Percentiles rank a stretch among this genome's conserved stretches.
Conservation (phyloP, 2,888 invertebrate species). For the Cremastinae sp. region DNA sequence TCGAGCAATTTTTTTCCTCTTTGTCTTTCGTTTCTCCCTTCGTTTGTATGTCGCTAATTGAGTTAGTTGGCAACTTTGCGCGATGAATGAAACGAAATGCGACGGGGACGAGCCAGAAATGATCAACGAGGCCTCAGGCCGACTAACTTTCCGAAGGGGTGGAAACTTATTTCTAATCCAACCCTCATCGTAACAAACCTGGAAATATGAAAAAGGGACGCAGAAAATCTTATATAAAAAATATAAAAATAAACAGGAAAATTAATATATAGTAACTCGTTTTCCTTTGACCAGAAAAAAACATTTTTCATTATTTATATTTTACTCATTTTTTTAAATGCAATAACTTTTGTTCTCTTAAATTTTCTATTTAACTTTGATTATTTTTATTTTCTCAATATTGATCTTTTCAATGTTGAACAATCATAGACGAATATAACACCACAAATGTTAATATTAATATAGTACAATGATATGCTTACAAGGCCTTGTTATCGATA, state of each 20-base stretch:
- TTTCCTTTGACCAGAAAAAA: no score
- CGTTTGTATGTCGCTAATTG: slow-evolving; percentile 42
- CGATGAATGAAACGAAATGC: slow-evolving; percentile 46
- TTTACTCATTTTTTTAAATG: no score
- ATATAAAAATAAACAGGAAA: slow-evolving; percentile 33
- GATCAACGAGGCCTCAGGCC: background rate
- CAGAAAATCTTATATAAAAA: no score
- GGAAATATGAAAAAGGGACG: background rate
- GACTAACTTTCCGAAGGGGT: background rate
- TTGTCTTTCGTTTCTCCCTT: background rate
- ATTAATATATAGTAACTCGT: background rate
- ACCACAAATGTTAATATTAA: no score
- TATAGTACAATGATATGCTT: no score
- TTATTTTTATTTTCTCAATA: no score
- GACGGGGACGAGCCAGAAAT: slow-evolving; percentile 19
- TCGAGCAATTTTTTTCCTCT: background rate
- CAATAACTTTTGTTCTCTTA: no score
- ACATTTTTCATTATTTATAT: no score
- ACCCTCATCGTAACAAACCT: background rate
- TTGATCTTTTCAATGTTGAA: no score
- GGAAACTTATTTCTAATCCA: slow-evolving; percentile 39
- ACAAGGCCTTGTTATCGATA: no score
- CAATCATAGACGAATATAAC: no score
- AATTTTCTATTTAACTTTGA: no score
- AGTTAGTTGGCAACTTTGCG: slow-evolving; percentile 49